phyloP scores from a whole-genome alignment of 2,888 invertebrate species.

The Alsophila aescularia region DNA sequence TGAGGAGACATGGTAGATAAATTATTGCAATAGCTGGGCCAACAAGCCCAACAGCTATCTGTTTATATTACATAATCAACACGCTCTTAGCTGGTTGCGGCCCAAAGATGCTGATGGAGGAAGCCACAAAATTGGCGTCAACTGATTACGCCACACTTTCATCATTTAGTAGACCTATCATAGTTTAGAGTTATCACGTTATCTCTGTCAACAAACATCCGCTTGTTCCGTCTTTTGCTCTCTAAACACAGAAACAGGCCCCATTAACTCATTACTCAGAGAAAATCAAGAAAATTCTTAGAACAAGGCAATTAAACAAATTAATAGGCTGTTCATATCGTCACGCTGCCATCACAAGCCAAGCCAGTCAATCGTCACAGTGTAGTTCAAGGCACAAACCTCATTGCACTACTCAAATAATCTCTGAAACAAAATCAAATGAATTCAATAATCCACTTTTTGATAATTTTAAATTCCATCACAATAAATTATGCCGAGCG shows the following conservation, averaged over 20 bases:
- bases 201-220: neutral
- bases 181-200: neutral
- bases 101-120: too few species aligned
- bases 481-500: constrained; percentile 44
- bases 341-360: constrained; percentile 56
- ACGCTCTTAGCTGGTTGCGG: too few species aligned
- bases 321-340: constrained; percentile 73
- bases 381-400: constrained; percentile 33
- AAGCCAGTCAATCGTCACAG: constrained; percentile 50
- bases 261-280: constrained; percentile 23
- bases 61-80: too few species aligned
- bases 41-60: too few species aligned
- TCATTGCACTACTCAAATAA: neutral
- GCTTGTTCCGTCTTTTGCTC: constrained; percentile 18
- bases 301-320: constrained; percentile 63
- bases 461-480: constrained; percentile 33
- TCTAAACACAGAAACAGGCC: constrained; percentile 20
- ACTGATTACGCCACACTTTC: too few species aligned
- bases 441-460: constrained; percentile 19
- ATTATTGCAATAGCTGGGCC: too few species aligned
- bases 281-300: constrained; percentile 43
- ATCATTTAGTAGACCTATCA: neutral
- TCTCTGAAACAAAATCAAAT: constrained; percentile 35
- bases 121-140: too few species aligned
- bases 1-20: too few species aligned